Evolutionary conservation across 2,113 vertebrate species (phyloP), one percentile per base, ranked within the genome.

Genomic region (Corythaixoides concolor): DNA sequence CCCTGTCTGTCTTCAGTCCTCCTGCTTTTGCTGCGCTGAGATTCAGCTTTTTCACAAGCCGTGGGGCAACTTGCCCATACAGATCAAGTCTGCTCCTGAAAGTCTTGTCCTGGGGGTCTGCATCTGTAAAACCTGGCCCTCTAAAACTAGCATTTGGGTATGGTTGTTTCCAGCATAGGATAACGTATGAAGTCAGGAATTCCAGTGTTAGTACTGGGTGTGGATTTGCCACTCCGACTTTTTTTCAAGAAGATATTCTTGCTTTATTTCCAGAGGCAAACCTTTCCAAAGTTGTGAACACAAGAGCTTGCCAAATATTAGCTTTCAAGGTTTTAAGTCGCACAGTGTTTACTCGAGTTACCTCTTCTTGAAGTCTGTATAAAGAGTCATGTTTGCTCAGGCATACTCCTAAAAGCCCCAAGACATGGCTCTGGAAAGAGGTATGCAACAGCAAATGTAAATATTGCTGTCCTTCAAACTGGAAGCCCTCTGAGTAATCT

Each of bases 281-380:
- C 93, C 97, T 97, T 97, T 97, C 97, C 95, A 97, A 97, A 97
- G 93, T 41, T 94, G 97, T 94, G 90, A 97, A 96, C 79, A 93
- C 85, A 90, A 98, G 97, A 83, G 90, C 83, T 97, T 97, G 93
- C 97, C 97, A 98, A 98, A 98, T 98, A 98, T 98, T 98, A 97
- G 97, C 97, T 98, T 97, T 98, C 97, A 97, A 97, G 96, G 90
- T 89, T 95, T 83, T 60, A 85, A 95, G 96, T 97, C 86, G 19
- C 87, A 16, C 85, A 50, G 21, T 96, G 83, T 98, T 98, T 98
- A 97, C 97, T 92, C 2, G 11, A 88, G 96, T 97, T 93, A 93
- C 97, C 93, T 97, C 94, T 92, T 96, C 96, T 96, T 96, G 72
- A 67, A 96, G 96, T 92, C 96, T 95, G 37, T 93, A 93, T 93